Percentiles rank a stretch among this genome's conserved stretches.
phyloP scores from a whole-genome alignment of 2,888 invertebrate genomes.

The Hirtodrosophila cameraria region DNA sequence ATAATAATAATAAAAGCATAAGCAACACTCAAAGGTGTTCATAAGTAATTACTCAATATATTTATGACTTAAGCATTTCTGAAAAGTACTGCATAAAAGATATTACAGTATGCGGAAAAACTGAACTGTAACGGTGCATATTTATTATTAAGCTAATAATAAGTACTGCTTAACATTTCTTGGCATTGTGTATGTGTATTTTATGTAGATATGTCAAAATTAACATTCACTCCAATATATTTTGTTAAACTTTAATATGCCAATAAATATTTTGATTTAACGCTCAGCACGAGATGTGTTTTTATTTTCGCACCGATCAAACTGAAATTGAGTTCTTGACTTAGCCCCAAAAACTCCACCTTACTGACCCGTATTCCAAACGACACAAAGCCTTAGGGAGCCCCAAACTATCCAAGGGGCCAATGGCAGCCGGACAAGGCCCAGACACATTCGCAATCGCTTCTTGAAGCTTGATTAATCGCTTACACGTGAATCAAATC shows the following conservation, averaged over 20 bases:
- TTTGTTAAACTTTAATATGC: slow-evolving; percentile 17
- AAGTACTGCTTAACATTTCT: too few species aligned
- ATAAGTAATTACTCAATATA: too few species aligned
- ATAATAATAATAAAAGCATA: too few species aligned
- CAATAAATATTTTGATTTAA: slow-evolving; percentile 48
- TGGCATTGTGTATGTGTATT: too few species aligned
- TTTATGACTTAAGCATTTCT: too few species aligned
- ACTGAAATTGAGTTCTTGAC: slow-evolving; percentile 41
- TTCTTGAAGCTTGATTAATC: slow-evolving; percentile 70
- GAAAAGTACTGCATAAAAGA: too few species aligned
- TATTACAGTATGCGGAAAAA: too few species aligned
- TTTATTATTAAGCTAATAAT: too few species aligned
- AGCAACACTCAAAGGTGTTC: too few species aligned
- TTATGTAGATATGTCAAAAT: slow-evolving; percentile 9
- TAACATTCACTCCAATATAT: background rate
- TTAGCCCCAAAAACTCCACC: slow-evolving; percentile 57
- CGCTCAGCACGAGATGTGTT: slow-evolving; percentile 62
- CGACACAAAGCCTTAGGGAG: slow-evolving; percentile 47
- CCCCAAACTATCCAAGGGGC: slow-evolving; percentile 19
- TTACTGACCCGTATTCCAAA: slow-evolving; percentile 72
- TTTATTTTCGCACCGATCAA: slow-evolving; percentile 58
- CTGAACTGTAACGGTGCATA: too few species aligned
- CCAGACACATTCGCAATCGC: slow-evolving; percentile 26
- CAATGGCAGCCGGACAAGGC: slow-evolving; percentile 31
- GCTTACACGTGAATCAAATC: slow-evolving; percentile 73